Evolutionary conservation across 2,797 vertebrate species (phyloP), one percentile per base, ranked within the genome.

Genomic region (Glyptemys insculpta): DNA sequence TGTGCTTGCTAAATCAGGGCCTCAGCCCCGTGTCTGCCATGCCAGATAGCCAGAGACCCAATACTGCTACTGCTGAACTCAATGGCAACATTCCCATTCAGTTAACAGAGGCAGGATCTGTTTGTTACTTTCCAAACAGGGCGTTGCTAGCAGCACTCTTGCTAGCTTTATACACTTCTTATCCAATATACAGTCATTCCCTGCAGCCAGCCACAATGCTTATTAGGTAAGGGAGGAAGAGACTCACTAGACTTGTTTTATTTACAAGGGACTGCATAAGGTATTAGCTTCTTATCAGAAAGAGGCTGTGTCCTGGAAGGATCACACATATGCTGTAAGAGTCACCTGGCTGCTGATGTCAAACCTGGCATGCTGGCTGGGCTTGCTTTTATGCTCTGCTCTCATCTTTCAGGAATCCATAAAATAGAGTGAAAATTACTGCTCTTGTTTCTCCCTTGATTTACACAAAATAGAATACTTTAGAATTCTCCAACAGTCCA

Each of bases 41-140:
- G 59, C 91, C 95, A 96, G 91, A 82, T 44, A 92, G 95, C 94
- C 93, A 87, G 83, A 83, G 93, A 92, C 89, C 94, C 93, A 95
- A 81, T 94, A 87, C 95, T 95, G 87, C 34, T 94, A 72, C 81
- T 53, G 29, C 27, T 87, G 90, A 95, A 80, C 41, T 78, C 90
- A 47, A 6, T 11, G 89, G 94, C 91, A 95, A 41, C 57, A 86
- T 83, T 95, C 94, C 89, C 91, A 93, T 47, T 76, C 83, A 62
- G 93, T 86, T 92, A 53, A 95, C 1, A 16, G 91, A 96, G 91
- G 84, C 78, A 83, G 0, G 85, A 81, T 21, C 92, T 86, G 52
- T 83, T 88, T 31, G 74, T 27, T 49, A 78, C 27, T 16, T 49
- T 91, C 92, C 76, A 83, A 19, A 14, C 5, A 1, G 85, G 94